Evolutionary conservation across 2,797 vertebrate genomes (phyloP), one percentile per base, ranked within the genome.

Genomic region (Gymnothorax javanicus): DNA sequence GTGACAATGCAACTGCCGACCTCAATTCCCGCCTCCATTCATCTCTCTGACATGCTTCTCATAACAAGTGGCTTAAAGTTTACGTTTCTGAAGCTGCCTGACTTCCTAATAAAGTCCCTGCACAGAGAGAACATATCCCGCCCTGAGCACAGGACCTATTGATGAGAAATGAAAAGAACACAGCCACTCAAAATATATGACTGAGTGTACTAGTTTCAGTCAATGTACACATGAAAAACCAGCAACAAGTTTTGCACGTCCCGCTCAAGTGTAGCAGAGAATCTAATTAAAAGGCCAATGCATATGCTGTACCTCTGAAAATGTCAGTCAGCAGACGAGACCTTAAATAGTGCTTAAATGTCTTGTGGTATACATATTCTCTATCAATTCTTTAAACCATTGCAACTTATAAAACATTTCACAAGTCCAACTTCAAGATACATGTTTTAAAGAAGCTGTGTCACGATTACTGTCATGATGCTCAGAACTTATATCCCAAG

Each of bases 21-120:
- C 86, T 62, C 20, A 83, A 86, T 87, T 89, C 86, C 84, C 57
- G 67, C 86, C 86, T 86, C 86, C 79, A 85, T 91, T 85, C 2
- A n/a, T 88, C 88, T 82, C 84, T 75, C 82, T 83, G 86, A 33
- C 81, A 69, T 50, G 8, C n/a, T 60, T 69, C 64, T 84, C 82
- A 77, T 84, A 87, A 88, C 85, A 88, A 52, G 43, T 27, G 33
- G 69, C 15, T 60, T 83, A 33, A 0, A 89, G 89, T 92, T 92
- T 92, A 91, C 92, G 92, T 92, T 87, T 91, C 87, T 87, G 81
- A 85, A 60, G 88, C 86, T 50, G 84, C 86, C 86, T 88, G 83
- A 86, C 83, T 87, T 92, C 89, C 89, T 87, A 90, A 92, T 90
- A 91, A 90, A 93, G 90, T 77, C 71, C 77, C 75, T 88, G 84